Evolutionary conservation across 2,888 invertebrate species (phyloP), one percentile per base, ranked within the genome.

Genomic region (Tachystola acroxantha): DNA sequence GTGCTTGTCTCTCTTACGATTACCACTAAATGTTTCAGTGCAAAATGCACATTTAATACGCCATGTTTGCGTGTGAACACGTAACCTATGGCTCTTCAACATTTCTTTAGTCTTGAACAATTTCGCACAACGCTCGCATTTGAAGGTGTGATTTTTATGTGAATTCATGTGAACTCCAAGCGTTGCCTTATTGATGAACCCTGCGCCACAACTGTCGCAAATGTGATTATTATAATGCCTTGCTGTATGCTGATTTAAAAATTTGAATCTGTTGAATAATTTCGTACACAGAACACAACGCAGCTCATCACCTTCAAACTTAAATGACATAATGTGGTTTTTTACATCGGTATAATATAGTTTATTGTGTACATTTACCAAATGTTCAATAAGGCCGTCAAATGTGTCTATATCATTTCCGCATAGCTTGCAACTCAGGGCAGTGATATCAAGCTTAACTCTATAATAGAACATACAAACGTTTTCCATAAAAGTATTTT

Each of bases 111-210:
- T n/a, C n/a, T n/a, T n/a, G n/a, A n/a, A n/a, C n/a, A n/a, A n/a
- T n/a, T n/a, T n/a, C n/a, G n/a, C n/a, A 36, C 87, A 87, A 22
- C 50, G 61, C 2, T 65, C 66, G 38, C 86, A 86, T 2, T 46
- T 44, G 34, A 48, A 60, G 0, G 11, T n/a, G 6, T 64, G 69
- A 5, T 46, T 61, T 13, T 51, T 54, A 11, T 73, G 74, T 3
- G 52, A 49, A 2, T 47, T 50, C 11, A 34, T 53, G 43, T 30
- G 63, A 1, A 12, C 37, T 39, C 9, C 35, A 12, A 28, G 46
- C 22, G 11, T 45, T 44, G 3, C 48, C 48, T 1, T 48, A 30
- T 63, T 68, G 0, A 71, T 48, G 16, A 69, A 73, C 0, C 67
- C 70, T 0, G 48, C 44, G 25, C 52, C 53, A 39, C 64, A 70